These are phyloP conservation scores for Aselliscus stoliczkanus DNA, from an alignment of 2,797 vertebrate species.

Conservation along the genomic window DNA sequence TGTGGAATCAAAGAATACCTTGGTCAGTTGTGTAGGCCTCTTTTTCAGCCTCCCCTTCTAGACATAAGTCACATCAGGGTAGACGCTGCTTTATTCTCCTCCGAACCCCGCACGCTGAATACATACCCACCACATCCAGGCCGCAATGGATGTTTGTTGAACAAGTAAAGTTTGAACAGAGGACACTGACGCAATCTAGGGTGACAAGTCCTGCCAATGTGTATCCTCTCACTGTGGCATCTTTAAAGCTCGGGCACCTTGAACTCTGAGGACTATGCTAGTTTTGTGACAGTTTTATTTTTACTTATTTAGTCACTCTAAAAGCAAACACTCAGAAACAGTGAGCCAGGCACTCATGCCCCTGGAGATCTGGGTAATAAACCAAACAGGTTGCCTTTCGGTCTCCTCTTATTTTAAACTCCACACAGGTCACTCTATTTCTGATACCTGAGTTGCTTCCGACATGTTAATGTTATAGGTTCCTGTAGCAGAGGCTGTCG, in stretches of 20 bases:
- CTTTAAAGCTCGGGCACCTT: not conserved
- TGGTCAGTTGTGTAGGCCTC: not conserved
- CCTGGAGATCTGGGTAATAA: not conserved
- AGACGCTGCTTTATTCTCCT: not conserved
- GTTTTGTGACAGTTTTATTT: not conserved
- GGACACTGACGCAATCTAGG: not conserved
- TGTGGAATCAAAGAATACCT: not conserved
- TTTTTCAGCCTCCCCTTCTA: not conserved
- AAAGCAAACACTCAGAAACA: not conserved
- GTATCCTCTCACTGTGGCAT: not conserved
- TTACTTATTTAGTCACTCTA: not conserved
- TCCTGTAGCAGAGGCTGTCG: not conserved
- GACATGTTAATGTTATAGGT: not conserved
- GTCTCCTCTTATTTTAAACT: not conserved
- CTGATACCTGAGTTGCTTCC: too few species aligned
- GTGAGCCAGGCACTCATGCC: not conserved
- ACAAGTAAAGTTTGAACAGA: not conserved
- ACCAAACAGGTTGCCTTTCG: not conserved
- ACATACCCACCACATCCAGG: fast-evolving
- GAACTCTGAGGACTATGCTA: not conserved
- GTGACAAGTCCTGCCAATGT: not conserved
- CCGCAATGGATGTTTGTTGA: not conserved
- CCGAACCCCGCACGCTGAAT: not conserved
- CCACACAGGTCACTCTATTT: not conserved
- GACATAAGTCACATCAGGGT: fast-evolving